Evolutionary conservation across 2,797 vertebrate genomes (phyloP).

Genomic region (Silurus aristotelis): DNA sequence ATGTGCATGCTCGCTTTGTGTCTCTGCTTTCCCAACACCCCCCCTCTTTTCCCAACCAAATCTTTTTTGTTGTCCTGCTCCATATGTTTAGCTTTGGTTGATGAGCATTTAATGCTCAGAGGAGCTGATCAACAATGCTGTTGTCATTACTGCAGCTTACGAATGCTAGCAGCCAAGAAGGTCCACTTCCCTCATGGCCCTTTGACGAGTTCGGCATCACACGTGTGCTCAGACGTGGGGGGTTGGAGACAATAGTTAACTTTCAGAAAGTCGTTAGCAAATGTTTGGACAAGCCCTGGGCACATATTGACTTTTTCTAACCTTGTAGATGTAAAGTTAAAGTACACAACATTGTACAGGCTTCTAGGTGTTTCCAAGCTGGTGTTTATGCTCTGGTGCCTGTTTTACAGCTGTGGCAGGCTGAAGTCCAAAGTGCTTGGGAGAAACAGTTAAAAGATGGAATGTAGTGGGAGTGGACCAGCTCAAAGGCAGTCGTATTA

Average conservation of each 20-base stretch:
- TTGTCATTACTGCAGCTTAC: conserved; percentile 14
- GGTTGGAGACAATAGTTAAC: conserved; percentile 55
- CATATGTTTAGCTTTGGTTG: conserved; percentile 76
- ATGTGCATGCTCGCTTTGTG: conserved; percentile 73
- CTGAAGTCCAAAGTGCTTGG: conserved; percentile 47
- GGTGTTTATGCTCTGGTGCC: conserved; percentile 33
- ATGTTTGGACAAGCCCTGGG: conserved; percentile 49
- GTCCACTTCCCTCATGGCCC: not conserved
- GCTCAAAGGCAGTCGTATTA: not conserved
- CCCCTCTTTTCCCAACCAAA: conserved; percentile 47
- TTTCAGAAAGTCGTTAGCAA: conserved; percentile 48
- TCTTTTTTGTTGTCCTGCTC: conserved; percentile 73
- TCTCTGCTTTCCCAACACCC: not conserved
- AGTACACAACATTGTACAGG: conserved; percentile 39
- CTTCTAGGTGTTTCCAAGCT: conserved; percentile 34
- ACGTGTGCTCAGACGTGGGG: conserved; percentile 17
- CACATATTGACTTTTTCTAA: conserved; percentile 62
- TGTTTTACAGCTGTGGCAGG: conserved; percentile 54
- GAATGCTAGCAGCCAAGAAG: conserved; percentile 12
- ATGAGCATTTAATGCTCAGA: conserved; percentile 76
- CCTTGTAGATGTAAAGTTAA: conserved; percentile 55
- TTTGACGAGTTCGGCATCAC: not conserved
- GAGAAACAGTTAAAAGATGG: conserved; percentile 50
- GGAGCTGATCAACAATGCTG: conserved; percentile 20
- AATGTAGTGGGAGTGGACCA: conserved; percentile 40